Base-by-base conservation (phyloP, 2,888 invertebrate species). In the Lepidochrysops patricia region DNA sequence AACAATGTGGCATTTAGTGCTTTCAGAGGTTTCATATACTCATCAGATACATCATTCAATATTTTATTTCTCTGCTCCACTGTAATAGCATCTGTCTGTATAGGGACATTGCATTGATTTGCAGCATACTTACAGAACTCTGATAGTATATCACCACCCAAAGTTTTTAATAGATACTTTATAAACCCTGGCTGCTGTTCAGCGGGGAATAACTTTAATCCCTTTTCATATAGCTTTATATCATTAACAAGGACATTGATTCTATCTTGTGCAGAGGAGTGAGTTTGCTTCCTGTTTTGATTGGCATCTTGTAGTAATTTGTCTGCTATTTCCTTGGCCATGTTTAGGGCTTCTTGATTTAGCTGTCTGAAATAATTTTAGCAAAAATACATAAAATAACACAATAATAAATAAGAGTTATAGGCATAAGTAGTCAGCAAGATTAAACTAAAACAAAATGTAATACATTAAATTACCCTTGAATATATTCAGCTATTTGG, bases 151-250 rank as follows among this genome's bases (percentile, higher is more conserved):
- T 98, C 98, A 27, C 94, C 91, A 52, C 96, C 96, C 52, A 96
- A 83, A 0, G 96, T 93, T 81, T 96, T 96, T 29, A 98, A 80
- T 49, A 98, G 85, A 84, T 98, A 97, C 79, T 96, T 97, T 0
- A 92, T 89, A 66, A 97, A 87, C 63, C 93, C 93, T 0, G 83
- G 65, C 79, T 96, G 96, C 25, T 92, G 89, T 62, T 92, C 92
- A 54, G 82, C 72, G 0, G 93, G 87, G 13, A 95, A 88, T 60
- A 82, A 76, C 67, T 92, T 94, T 2, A 95, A 83, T 0, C 96
- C 96, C 75, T 95, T 96, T 68, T 95, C 95, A 78, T 95, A 96
- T 34, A 96, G 83, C 68, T 94, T 91, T 32, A 96, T 91, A 72
- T 96, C 95, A 65, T 92, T 92, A 7, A 94, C 80, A 58, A 96